These are phyloP conservation scores for Phanerotoma sp. DNA, from an alignment of 2,888 invertebrate species.

Conservation along the genomic window DNA sequence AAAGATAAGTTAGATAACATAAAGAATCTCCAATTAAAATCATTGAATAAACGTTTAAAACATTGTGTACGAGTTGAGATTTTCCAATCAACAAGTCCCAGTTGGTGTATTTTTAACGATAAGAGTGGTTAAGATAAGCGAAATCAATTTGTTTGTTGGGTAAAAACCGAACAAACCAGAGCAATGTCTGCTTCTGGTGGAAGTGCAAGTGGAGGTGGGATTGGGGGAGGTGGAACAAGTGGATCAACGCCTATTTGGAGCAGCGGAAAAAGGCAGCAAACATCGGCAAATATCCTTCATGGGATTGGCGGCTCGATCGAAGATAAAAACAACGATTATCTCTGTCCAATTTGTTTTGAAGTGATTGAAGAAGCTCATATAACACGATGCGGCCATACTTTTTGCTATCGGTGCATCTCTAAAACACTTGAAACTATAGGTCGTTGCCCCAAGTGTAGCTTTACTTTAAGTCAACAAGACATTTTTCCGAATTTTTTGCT, in stretches of 20 bases:
- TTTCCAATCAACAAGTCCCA: too few relatives aligned
- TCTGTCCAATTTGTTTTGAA: constrained; percentile 87
- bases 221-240: constrained; percentile 41
- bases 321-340: constrained; percentile 68
- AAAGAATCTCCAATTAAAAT: too few relatives aligned
- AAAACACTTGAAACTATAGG: constrained; percentile 67
- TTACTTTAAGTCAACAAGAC: constrained; percentile 68
- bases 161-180: not conserved
- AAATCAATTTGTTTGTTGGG: not conserved
- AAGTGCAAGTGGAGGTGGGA: constrained; percentile 35
- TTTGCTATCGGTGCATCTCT: constrained; percentile 80
- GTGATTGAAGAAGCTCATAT: constrained; percentile 87
- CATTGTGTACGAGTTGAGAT: too few relatives aligned
- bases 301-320: constrained; percentile 68
- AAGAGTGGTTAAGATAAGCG: too few relatives aligned
- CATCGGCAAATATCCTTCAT: constrained; percentile 59
- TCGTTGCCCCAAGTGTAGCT: constrained; percentile 84
- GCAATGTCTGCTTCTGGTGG: constrained; percentile 40
- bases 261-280: constrained; percentile 59
- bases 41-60: too few relatives aligned
- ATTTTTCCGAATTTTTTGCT: constrained; percentile 86
- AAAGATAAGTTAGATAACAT: too few relatives aligned
- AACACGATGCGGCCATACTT: constrained; percentile 90
- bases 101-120: too few relatives aligned
- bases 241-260: constrained; percentile 51